Evolutionary conservation across 2,888 invertebrate genomes (phyloP).

Genomic region (Pandemis corylana): DNA sequence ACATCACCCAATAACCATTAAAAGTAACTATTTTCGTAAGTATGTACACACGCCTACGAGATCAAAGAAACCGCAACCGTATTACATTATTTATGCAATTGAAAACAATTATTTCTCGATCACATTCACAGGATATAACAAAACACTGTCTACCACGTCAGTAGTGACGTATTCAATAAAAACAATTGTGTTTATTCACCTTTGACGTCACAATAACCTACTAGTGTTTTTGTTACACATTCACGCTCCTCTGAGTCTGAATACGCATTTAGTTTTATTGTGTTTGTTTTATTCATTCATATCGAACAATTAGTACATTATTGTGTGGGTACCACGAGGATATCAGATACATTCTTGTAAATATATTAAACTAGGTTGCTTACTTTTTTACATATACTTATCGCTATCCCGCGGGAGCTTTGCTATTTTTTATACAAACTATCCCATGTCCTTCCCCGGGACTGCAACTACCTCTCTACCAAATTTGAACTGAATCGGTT

Average conservation of each 20-base stretch:
- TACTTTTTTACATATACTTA: no score
- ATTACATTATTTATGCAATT: not conserved
- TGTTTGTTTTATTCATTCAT: not conserved
- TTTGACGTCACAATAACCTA: conserved; percentile 1
- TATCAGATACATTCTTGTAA: not conserved
- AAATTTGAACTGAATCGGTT: no score
- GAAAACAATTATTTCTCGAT: not conserved
- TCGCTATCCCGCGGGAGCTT: no score
- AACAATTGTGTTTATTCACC: not conserved
- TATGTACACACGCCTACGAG: no score
- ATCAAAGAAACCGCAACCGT: no score
- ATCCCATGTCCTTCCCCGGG: no score
- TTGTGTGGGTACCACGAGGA: not conserved
- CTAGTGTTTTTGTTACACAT: not conserved
- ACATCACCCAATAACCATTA: no score
- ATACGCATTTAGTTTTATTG: not conserved
- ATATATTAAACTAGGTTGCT: no score
- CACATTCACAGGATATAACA: not conserved
- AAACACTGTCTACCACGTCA: not conserved
- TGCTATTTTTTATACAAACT: no score
- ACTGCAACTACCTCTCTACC: no score
- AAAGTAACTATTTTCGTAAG: no score
- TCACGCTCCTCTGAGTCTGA: not conserved
- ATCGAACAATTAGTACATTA: not conserved
- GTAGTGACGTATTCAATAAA: not conserved